Evolutionary conservation across 2,797 vertebrate species (phyloP), one percentile per base, ranked within the genome.

Genomic region (Echiichthys vipera): DNA sequence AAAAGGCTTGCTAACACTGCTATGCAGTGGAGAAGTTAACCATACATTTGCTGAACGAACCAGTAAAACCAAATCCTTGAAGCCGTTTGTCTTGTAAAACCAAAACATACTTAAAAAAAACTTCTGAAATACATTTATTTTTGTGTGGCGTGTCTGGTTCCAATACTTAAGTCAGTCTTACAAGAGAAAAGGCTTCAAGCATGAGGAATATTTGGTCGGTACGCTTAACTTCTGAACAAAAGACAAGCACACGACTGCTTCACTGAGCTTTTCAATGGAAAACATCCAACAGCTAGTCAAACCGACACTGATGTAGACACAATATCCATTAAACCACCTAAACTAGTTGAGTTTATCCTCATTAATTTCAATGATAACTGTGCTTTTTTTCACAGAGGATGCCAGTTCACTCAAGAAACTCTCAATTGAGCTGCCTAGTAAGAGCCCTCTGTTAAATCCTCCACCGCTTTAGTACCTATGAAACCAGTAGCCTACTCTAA

Each of bases 341-440:
- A 56, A 42, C 1, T 39, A 77, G 25, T n/a, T 47, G 17, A 68
- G 34, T 63, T 47, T 57, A 51, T 79, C 32, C 40, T 86, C 29
- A 86, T 84, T 78, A 58, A 87, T 84, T 83, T 83, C 42, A 79
- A 84, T 85, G 53, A 92, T 81, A 74, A 89, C 80, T 94, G 69
- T 95, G 89, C 78, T 95, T 95, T 93, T 84, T 87, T 95, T 92
- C 87, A 87, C 95, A 96, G 95, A 95, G 63, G 92, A 95, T 46
- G 90, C 88, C 90, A 91, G 46, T 91, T 83, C 90, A 83, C 79
- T 86, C 91, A 95, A 95, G 95, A 95, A 95, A 95, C 92, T 94
- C 82, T 95, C 94, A 90, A 82, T 95, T 92, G 95, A 96, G 65
- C 92, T 95, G 77, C 91, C 94, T 92, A 91, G 95, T 96, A 96